Evolutionary conservation across 2,888 invertebrate genomes (phyloP).

Genomic region (Perithous albicinctus): DNA sequence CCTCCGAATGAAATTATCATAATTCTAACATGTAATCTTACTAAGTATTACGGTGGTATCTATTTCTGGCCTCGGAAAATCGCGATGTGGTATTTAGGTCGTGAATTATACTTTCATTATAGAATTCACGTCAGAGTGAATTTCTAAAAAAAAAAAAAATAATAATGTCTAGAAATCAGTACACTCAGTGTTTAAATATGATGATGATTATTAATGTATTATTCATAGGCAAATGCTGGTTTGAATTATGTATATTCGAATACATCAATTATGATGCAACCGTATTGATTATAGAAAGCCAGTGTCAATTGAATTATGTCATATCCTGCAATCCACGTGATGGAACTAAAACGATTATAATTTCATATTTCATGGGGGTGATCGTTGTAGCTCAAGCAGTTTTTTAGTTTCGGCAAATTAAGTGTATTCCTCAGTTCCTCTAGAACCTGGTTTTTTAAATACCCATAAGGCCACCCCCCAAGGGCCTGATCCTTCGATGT

Average conservation of each 20-base stretch:
- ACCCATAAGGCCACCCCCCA: too few relatives aligned
- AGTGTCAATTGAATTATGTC: neutral
- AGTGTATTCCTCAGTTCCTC: too few relatives aligned
- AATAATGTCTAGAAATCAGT: neutral
- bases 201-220: neutral
- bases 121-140: neutral
- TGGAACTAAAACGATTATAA: neutral
- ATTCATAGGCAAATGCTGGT: neutral
- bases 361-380: neutral
- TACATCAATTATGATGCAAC: slow-evolving; percentile 8
- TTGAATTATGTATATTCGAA: slow-evolving; percentile 8
- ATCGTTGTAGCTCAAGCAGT: neutral
- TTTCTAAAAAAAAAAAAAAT: neutral
- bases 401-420: neutral
- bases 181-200: neutral
- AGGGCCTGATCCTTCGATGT: too few relatives aligned
- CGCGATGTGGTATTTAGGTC: neutral
- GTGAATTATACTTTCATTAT: neutral
- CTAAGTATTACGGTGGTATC: neutral
- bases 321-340: neutral
- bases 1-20: neutral
- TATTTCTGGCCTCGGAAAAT: slow-evolving; percentile 35
- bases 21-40: slow-evolving; percentile 13
- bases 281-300: slow-evolving; percentile 7
- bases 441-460: too few relatives aligned